Evolutionary conservation across 2,113 vertebrate genomes (phyloP).

Genomic region (Colossoma macropomum): DNA sequence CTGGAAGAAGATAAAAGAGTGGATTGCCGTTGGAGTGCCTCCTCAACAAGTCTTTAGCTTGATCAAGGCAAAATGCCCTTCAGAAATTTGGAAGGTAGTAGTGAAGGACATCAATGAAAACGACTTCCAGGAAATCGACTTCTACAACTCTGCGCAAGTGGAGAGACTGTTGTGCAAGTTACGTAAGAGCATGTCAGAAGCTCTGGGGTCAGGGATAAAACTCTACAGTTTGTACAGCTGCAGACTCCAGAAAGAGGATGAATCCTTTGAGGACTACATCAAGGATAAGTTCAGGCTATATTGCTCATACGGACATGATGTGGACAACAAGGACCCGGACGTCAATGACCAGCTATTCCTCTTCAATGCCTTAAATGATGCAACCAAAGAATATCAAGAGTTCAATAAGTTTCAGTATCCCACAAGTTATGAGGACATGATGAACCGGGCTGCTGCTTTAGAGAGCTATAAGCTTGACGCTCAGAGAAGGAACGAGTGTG

Average conservation of each 20-base stretch:
- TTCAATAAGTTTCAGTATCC: rapidly evolving
- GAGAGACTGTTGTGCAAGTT: neutral
- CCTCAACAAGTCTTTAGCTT: neutral
- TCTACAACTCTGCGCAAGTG: neutral
- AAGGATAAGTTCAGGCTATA: slow-evolving; percentile 27
- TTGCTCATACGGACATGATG: neutral
- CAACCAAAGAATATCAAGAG: neutral
- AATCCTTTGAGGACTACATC: slow-evolving; percentile 10
- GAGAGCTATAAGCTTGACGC: neutral
- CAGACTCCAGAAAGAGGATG: neutral
- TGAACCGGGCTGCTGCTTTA: neutral
- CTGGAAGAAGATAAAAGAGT: slow-evolving; percentile 25
- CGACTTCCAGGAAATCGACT: no score
- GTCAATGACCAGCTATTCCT: neutral
- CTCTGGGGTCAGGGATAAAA: slow-evolving; percentile 2
- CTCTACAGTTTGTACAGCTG: neutral
- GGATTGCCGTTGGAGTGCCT: neutral
- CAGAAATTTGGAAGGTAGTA: neutral
- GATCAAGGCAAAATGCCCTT: neutral
- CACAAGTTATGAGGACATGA: neutral
- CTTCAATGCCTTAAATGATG: neutral
- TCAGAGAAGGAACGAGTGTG: neutral
- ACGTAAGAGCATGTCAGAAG: neutral
- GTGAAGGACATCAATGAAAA: neutral
- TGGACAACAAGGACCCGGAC: neutral